A percentile compares a stretch with the other conserved stretches of the same genome.
These are phyloP conservation scores for Auanema sp. DNA, from an alignment of 2,888 invertebrate species.

Conservation along the genomic window DNA sequence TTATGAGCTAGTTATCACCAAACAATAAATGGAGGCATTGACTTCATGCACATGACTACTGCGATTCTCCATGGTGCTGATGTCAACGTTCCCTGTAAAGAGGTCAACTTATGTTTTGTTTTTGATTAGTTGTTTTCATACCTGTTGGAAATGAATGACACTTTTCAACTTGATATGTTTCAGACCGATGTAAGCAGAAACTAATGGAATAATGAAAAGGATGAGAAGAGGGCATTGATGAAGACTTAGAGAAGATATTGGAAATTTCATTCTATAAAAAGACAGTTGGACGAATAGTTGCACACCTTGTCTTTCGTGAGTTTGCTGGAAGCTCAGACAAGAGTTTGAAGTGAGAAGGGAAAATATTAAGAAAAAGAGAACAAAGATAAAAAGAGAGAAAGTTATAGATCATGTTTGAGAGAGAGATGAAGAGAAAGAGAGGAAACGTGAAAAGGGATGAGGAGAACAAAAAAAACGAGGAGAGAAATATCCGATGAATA, in stretches of 20 bases:
- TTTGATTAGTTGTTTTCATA: conserved; percentile 16
- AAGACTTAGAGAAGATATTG: neutral
- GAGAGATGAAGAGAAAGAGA: too few relatives aligned
- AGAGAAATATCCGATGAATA: too few relatives aligned
- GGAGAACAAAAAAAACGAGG: too few relatives aligned
- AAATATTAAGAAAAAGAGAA: too few relatives aligned
- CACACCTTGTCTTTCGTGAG: too few relatives aligned
- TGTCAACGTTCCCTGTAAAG: conserved; percentile 39
- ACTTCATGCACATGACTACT: conserved; percentile 36
- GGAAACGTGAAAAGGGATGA: too few relatives aligned
- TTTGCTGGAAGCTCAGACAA: too few relatives aligned
- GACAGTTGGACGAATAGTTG: too few relatives aligned
- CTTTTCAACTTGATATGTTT: conserved; percentile 34
- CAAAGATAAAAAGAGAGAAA: too few relatives aligned
- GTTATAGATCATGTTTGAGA: too few relatives aligned
- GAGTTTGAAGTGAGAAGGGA: too few relatives aligned
- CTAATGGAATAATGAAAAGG: conserved; percentile 35
- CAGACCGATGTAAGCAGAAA: conserved; percentile 31
- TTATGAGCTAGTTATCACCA: conserved; percentile 21
- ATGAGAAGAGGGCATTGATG: conserved; percentile 34
- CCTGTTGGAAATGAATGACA: conserved; percentile 40
- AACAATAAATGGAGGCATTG: conserved; percentile 35
- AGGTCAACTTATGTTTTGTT: neutral
- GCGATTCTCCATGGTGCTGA: conserved; percentile 47
- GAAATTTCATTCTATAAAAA: too few relatives aligned